Conservation (phyloP, 2,888 invertebrate species). For the Zaprionus bogoriensis region DNA sequence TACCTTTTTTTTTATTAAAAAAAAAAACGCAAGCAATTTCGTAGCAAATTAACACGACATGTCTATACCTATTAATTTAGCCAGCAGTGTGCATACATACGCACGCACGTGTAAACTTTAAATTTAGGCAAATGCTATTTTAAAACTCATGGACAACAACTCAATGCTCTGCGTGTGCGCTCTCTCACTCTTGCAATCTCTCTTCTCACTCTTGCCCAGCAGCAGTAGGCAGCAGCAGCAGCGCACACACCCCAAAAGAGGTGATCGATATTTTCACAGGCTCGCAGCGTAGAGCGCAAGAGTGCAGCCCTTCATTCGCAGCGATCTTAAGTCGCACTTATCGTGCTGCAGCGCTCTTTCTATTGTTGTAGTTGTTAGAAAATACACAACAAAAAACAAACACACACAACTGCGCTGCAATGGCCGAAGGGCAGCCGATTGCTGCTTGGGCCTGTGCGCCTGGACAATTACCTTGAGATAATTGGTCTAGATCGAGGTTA, state of each 20-base stretch:
- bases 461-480: constrained; percentile 77
- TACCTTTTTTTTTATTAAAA: too few relatives aligned
- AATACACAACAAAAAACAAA: constrained; percentile 18
- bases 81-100: too few relatives aligned
- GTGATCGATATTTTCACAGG: constrained; percentile 76
- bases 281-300: constrained; percentile 52
- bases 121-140: neutral
- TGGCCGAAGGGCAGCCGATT: constrained; percentile 36
- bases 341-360: constrained; percentile 14
- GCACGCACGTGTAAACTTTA: neutral
- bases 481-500: constrained; percentile 81
- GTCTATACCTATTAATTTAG: too few relatives aligned
- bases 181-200: neutral
- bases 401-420: constrained; percentile 18
- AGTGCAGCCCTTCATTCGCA: constrained; percentile 8
- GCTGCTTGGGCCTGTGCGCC: constrained; percentile 67
- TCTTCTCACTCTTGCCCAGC: neutral
- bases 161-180: too few relatives aligned
- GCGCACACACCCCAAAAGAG: constrained; percentile 59
- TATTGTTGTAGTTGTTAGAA: constrained; percentile 39
- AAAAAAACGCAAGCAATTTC: neutral
- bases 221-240: neutral
- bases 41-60: neutral
- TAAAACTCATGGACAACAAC: constrained; percentile 2
- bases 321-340: constrained; percentile 27